phyloP scores from a whole-genome alignment of 64 coral and sea anemone species.

The Hydrozoanthus tunicans region DNA sequence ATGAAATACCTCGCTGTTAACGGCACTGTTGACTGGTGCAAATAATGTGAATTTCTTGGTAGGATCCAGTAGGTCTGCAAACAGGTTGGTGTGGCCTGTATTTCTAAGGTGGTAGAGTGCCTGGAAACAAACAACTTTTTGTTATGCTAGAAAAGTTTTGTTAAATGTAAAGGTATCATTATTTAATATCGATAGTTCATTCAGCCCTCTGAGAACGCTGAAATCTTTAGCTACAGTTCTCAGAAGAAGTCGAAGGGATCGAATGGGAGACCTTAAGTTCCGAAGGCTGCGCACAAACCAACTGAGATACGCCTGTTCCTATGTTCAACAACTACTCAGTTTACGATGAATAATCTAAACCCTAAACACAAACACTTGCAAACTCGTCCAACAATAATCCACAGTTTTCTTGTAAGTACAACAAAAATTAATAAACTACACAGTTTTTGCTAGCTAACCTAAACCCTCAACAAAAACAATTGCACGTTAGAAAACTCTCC shows the following conservation, averaged over 20 bases:
- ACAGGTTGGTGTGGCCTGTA: not conserved
- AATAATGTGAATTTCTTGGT: conserved; percentile 1
- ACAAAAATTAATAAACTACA: too few species aligned
- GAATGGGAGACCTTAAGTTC: too few species aligned
- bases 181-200: too few species aligned
- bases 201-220: too few species aligned
- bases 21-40: not conserved
- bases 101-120: not conserved
- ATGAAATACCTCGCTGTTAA: not conserved
- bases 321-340: not conserved
- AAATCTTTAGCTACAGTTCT: too few species aligned
- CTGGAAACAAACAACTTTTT: not conserved
- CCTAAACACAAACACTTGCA: not conserved
- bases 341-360: not conserved
- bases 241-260: too few species aligned
- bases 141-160: not conserved
- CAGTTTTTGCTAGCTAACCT: too few species aligned
- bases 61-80: not conserved
- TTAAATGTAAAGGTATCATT: too few species aligned
- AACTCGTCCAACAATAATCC: not conserved
- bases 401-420: not conserved
- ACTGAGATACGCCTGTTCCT: not conserved
- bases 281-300: not conserved
- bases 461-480: too few species aligned
- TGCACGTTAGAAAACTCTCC: too few species aligned